Percentiles rank a stretch among this genome's conserved stretches.
phyloP scores from a whole-genome alignment of 1,140 invertebrate genomes.

The Tetragonula clypearis region DNA sequence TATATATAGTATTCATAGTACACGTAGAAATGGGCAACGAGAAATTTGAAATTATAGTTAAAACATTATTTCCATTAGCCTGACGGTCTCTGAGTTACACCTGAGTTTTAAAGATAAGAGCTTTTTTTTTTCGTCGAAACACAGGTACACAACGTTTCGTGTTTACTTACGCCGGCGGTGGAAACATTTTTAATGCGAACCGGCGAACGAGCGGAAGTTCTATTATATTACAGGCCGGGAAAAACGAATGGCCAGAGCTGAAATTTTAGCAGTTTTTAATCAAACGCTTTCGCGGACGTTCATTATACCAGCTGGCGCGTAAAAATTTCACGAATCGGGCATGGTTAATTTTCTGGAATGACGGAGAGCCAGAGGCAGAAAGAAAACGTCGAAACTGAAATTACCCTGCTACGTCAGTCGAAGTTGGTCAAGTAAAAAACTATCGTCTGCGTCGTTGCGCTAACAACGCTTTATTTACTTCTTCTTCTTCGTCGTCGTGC shows the following conservation, averaged over 20 bases:
- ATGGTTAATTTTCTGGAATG: constrained; percentile 11
- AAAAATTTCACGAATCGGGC: constrained; percentile 23
- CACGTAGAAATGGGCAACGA: neutral
- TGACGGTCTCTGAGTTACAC: neutral
- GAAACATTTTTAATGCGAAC: neutral
- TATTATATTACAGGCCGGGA: constrained; percentile 6
- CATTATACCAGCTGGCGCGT: neutral
- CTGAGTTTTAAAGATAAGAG: neutral
- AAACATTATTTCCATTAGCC: neutral
- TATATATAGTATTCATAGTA: neutral
- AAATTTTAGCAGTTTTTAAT: constrained; percentile 22
- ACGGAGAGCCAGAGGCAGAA: neutral
- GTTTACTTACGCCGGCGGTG: neutral
- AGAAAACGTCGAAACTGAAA: neutral
- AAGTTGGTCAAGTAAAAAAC: neutral
- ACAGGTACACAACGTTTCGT: no score
- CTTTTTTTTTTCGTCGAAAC: neutral
- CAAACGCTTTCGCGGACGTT: neutral
- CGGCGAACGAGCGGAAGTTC: neutral
- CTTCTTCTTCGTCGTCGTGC: neutral
- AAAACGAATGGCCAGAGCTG: neutral
- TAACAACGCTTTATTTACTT: neutral
- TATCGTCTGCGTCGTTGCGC: neutral
- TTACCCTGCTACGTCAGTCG: constrained; percentile 7
- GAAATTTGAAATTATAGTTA: neutral